phyloP scores from a whole-genome alignment of 37 sponge, comb jelly and placozoan genomes.

The Ephydatia muelleri region DNA sequence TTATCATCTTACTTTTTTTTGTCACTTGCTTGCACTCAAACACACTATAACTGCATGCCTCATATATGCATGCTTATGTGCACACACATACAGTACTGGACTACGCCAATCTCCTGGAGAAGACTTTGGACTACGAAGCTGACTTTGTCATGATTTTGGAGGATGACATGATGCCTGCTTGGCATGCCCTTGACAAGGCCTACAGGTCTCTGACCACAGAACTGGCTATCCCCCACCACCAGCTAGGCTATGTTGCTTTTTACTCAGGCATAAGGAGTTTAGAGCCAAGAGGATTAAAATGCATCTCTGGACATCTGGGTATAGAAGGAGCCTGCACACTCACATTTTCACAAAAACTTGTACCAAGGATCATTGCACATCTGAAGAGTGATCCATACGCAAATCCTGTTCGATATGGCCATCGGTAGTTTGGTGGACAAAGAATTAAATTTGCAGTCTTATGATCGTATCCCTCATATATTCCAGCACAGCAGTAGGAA shows the following conservation, averaged over 20 bases:
- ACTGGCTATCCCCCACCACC: neutral
- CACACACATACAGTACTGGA: slow-evolving; percentile 2
- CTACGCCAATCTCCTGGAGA: slow-evolving; percentile 19
- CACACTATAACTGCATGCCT: too few relatives aligned
- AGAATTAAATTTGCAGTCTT: neutral
- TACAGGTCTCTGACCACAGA: neutral
- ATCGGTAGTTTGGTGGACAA: neutral
- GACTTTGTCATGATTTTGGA: slow-evolving; percentile 14
- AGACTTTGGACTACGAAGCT: neutral
- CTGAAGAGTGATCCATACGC: slow-evolving; percentile 12
- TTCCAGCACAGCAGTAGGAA: slow-evolving; percentile 29
- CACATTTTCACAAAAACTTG: neutral
- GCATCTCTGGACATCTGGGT: neutral
- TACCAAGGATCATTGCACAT: neutral
- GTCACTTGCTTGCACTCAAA: too few relatives aligned
- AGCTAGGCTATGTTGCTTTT: neutral
- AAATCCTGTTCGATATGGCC: slow-evolving; percentile 6
- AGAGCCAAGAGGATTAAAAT: neutral
- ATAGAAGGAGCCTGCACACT: neutral
- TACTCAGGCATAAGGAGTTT: neutral
- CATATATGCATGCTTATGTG: neutral
- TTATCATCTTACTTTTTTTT: too few relatives aligned
- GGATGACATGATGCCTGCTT: slow-evolving; percentile 20
- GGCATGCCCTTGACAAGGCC: slow-evolving; percentile 8
- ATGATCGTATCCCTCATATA: slow-evolving; percentile 40